These are phyloP conservation scores for Thymelicus lineola DNA, from an alignment of 2,888 invertebrate species.

Conservation along the genomic window DNA sequence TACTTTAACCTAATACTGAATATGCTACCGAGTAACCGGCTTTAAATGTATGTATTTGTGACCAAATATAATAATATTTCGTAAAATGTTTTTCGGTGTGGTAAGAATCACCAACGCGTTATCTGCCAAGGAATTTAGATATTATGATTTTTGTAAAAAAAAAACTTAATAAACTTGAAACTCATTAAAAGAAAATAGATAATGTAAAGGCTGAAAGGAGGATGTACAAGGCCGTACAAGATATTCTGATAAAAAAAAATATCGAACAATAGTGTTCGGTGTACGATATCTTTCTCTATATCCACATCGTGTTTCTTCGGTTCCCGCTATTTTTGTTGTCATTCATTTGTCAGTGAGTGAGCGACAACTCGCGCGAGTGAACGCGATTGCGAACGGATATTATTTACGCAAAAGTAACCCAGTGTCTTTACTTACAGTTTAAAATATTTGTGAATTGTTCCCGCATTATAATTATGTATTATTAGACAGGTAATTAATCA, in stretches of 20 bases:
- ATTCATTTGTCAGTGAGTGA: constrained; percentile 63
- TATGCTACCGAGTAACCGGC: too few relatives aligned
- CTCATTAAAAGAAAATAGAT: too few relatives aligned
- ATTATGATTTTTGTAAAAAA: too few relatives aligned
- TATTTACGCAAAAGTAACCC: constrained; percentile 7
- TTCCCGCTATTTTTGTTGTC: constrained; percentile 69
- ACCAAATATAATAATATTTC: too few relatives aligned
- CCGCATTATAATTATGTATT: not conserved
- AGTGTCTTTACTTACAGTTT: constrained; percentile 12
- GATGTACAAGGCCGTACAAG: not conserved
- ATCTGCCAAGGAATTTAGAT: too few relatives aligned
- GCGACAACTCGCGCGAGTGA: constrained; percentile 55
- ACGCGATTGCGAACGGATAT: constrained; percentile 46
- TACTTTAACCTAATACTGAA: too few relatives aligned
- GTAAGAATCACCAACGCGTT: too few relatives aligned
- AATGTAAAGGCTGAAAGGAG: not conserved
- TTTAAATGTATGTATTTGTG: too few relatives aligned
- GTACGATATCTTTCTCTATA: constrained; percentile 51
- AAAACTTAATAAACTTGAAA: too few relatives aligned
- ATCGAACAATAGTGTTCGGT: constrained; percentile 50
- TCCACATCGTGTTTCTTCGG: constrained; percentile 54
- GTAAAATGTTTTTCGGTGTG: too few relatives aligned
- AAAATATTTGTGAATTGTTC: constrained; percentile 24
- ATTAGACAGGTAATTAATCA: constrained; percentile 1
- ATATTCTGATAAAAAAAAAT: not conserved